These are phyloP conservation scores for Druceiella hillmani DNA, from an alignment of 2,888 invertebrate genomes.

Conservation along the genomic window DNA sequence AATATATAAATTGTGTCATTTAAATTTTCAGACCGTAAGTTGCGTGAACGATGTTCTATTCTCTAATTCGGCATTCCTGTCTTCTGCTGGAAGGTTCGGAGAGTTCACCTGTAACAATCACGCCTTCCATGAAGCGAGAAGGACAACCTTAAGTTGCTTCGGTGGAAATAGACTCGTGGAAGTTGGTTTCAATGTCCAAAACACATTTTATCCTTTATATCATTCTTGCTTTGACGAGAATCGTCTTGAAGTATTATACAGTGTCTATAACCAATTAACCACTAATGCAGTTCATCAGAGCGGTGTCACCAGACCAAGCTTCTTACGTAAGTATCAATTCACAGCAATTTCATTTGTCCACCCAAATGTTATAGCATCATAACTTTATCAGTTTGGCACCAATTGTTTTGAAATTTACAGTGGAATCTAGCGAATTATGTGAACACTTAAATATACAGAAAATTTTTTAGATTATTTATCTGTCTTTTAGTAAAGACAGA, in stretches of 20 bases:
- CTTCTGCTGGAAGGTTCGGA: constrained; percentile 34
- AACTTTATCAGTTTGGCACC: no score
- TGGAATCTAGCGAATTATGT: no score
- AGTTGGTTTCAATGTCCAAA: constrained; percentile 46
- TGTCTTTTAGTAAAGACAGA: no score
- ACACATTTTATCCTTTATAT: constrained; percentile 42
- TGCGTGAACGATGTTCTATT: constrained; percentile 34
- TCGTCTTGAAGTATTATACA: constrained; percentile 47
- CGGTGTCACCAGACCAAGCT: constrained; percentile 44
- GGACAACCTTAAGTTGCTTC: constrained; percentile 39
- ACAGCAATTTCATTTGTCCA: no score
- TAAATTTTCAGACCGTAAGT: constrained; percentile 32
- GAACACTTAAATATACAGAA: no score
- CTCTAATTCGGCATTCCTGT: constrained; percentile 31
- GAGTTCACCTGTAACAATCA: constrained; percentile 38
- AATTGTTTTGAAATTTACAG: no score
- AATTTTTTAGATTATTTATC: no score
- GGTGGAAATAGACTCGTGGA: constrained; percentile 41
- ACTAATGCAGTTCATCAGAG: constrained; percentile 44
- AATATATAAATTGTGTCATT: no score
- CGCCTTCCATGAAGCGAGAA: constrained; percentile 35
- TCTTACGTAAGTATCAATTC: constrained; percentile 37
- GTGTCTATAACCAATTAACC: constrained; percentile 42
- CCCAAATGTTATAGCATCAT: no score
- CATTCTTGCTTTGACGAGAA: constrained; percentile 51